These are phyloP conservation scores for Eupeodes latifasciatus DNA, from an alignment of 2,888 invertebrate species.

Conservation along the genomic window DNA sequence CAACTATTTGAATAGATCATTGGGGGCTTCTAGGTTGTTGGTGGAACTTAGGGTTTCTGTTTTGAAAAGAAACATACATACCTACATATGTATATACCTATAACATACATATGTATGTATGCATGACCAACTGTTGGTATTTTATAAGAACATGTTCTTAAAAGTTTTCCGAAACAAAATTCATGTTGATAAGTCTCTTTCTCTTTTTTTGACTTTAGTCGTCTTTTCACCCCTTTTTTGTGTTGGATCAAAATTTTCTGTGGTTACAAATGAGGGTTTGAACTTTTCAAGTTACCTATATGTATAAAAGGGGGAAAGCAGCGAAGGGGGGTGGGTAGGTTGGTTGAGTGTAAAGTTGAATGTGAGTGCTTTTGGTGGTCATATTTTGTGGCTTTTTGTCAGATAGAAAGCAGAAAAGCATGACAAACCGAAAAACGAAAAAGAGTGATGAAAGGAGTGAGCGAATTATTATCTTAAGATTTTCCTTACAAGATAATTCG, in stretches of 20 bases:
- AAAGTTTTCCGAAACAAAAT: constrained; percentile 61
- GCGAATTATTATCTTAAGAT: constrained; percentile 67
- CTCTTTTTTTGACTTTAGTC: constrained; percentile 47
- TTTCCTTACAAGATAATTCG: constrained; percentile 65
- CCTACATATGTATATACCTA: too few species aligned
- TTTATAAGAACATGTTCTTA: constrained; percentile 37
- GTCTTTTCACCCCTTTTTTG: constrained; percentile 56
- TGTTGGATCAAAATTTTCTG: constrained; percentile 55
- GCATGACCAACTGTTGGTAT: constrained; percentile 68
- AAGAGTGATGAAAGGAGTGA: background rate
- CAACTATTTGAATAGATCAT: constrained; percentile 50
- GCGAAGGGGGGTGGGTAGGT: too few species aligned
- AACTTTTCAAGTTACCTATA: constrained; percentile 20
- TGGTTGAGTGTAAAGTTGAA: constrained; percentile 2
- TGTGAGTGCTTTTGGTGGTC: constrained; percentile 70
- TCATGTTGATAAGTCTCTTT: constrained; percentile 63
- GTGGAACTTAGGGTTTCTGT: background rate
- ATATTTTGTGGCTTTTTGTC: constrained; percentile 69
- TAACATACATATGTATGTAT: background rate
- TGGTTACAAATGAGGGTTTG: constrained; percentile 68
- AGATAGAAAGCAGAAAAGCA: constrained; percentile 16
- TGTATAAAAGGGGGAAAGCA: background rate
- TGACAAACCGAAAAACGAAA: background rate
- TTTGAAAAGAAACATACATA: background rate
- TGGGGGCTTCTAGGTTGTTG: background rate